Evolutionary conservation across 2,888 invertebrate species (phyloP).

Genomic region (Drosophila yooni): DNA sequence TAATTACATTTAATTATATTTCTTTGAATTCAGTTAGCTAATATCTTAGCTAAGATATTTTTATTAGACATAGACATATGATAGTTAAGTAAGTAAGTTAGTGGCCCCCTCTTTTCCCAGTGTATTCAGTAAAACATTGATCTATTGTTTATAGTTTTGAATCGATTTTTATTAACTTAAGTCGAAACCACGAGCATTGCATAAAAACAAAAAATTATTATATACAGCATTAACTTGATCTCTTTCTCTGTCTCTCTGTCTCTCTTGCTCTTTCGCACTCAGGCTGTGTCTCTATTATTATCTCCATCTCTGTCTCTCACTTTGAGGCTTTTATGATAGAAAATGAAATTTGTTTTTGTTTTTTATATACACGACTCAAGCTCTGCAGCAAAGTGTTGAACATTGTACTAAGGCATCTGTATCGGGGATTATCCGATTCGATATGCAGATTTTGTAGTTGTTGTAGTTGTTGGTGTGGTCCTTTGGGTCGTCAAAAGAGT

Average conservation of each 20-base stretch:
- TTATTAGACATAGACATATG: neutral
- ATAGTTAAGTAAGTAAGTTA: neutral
- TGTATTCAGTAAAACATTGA: conserved; percentile 9
- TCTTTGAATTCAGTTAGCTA: neutral
- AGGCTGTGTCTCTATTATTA: conserved; percentile 15
- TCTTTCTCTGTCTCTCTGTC: conserved; percentile 10
- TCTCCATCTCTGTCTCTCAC: conserved; percentile 49
- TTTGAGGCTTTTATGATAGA: conserved; percentile 7
- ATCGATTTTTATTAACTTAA: conserved; percentile 64
- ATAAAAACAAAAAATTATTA: conserved; percentile 56
- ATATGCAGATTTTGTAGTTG: conserved; percentile 25
- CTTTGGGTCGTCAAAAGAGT: conserved; percentile 50
- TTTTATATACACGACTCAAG: conserved; percentile 55
- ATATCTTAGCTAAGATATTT: neutral
- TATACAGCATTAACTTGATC: conserved; percentile 58
- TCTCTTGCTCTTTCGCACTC: conserved; percentile 10
- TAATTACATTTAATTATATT: neutral
- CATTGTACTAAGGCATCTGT: conserved; percentile 43
- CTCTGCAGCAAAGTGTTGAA: conserved; percentile 63
- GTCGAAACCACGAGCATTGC: conserved; percentile 67
- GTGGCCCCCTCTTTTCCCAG: conserved; percentile 11
- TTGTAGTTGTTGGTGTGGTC: conserved; percentile 23
- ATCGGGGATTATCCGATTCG: conserved; percentile 13
- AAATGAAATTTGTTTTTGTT: neutral
- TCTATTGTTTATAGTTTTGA: conserved; percentile 45